Evolutionary conservation across 2,113 vertebrate genomes (phyloP).

Genomic region (Psittacus erithacus): DNA sequence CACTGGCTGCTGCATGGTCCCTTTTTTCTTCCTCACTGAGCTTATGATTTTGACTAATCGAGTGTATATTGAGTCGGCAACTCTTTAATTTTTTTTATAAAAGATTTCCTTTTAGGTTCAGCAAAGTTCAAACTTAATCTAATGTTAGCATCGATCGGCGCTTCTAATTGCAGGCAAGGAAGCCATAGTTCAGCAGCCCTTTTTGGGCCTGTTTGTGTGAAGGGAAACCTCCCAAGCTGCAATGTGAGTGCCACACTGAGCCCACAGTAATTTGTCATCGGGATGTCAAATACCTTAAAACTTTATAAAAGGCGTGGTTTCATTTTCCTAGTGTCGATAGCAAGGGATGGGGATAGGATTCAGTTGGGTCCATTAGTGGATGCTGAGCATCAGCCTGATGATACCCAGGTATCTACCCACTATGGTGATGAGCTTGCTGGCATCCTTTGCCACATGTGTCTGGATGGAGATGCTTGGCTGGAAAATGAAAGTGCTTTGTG

Average conservation of each 20-base stretch:
- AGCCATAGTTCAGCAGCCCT: background rate
- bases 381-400: accelerated
- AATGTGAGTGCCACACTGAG: background rate
- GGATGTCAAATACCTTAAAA: background rate
- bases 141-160: conserved; percentile 41
- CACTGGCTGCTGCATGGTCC: accelerated
- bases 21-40: background rate
- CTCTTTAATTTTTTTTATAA: conserved; percentile 57
- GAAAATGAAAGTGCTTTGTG: accelerated
- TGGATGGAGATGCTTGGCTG: background rate
- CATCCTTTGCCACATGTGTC: accelerated
- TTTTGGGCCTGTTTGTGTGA: background rate
- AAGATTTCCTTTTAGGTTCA: conserved; percentile 60
- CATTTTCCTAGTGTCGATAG: background rate
- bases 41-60: conserved; percentile 59
- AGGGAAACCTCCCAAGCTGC: background rate
- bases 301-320: background rate
- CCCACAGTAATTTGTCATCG: accelerated
- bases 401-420: accelerated
- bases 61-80: background rate
- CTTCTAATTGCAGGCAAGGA: conserved; percentile 43
- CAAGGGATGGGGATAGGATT: background rate
- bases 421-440: accelerated
- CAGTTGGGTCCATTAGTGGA: accelerated
- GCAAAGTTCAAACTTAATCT: conserved; percentile 62